phyloP scores from a whole-genome alignment of 2,113 vertebrate species.

The Eulemur macaco region DNA sequence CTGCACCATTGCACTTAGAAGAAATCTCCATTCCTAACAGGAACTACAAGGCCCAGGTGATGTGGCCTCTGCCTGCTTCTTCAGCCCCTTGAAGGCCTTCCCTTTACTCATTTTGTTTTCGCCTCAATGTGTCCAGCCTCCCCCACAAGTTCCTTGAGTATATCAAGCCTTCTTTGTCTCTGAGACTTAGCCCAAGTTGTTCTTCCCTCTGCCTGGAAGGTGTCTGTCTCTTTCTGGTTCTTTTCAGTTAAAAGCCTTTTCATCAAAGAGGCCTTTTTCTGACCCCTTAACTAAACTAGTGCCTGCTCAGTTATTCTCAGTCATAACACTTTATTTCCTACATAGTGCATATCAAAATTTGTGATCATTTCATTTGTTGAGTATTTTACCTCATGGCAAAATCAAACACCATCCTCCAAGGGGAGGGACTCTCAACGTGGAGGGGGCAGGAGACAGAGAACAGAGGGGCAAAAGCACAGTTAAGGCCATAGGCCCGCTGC shows the following conservation, averaged over 20 bases:
- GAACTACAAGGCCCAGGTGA: neutral
- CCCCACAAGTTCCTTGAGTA: neutral
- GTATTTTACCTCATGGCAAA: constrained; percentile 9
- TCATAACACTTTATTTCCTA: neutral
- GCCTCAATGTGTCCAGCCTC: neutral
- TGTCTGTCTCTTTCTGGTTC: neutral
- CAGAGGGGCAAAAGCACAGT: neutral
- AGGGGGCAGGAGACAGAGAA: neutral
- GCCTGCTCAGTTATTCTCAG: neutral
- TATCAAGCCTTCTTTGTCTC: neutral
- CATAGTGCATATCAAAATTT: neutral
- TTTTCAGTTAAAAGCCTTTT: neutral
- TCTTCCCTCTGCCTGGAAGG: neutral
- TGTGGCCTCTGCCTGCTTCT: neutral
- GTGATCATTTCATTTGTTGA: neutral
- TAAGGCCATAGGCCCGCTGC: neutral
- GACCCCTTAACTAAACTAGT: neutral
- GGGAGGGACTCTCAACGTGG: neutral
- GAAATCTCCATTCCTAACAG: neutral
- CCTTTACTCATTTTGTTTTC: neutral
- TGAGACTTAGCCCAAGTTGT: neutral
- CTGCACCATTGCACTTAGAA: neutral
- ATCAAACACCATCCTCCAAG: neutral
- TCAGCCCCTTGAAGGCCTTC: neutral
- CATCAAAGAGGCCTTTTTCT: neutral